These are phyloP conservation scores for Morelia viridis DNA, from an alignment of 2,797 vertebrate genomes.

Conservation along the genomic window DNA sequence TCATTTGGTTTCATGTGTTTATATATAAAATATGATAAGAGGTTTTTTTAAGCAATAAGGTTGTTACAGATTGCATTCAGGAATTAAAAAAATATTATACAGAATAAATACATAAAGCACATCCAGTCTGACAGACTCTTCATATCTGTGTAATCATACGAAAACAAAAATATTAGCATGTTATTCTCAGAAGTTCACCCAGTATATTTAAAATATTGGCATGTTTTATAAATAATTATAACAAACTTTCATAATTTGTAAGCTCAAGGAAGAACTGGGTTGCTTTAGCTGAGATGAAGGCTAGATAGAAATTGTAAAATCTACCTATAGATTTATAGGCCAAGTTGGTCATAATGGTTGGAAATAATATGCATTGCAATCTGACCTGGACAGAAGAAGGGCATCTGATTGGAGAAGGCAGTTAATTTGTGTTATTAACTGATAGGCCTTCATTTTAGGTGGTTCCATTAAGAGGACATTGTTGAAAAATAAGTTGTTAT, in stretches of 20 bases:
- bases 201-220: background rate
- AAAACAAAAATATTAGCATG: background rate
- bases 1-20: background rate
- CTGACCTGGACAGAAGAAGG: background rate
- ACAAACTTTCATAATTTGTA: background rate
- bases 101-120: background rate
- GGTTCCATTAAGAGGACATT: background rate
- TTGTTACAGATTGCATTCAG: background rate
- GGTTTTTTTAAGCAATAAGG: background rate
- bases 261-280: background rate
- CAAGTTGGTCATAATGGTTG: background rate
- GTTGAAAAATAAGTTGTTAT: background rate
- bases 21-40: background rate
- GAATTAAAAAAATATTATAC: background rate
- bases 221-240: background rate
- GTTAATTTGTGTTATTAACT: background rate
- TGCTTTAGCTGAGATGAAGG: background rate
- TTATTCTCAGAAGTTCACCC: background rate
- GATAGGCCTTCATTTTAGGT: background rate
- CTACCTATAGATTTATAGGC: background rate
- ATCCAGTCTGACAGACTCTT: background rate
- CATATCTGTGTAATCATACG: background rate
- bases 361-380: background rate
- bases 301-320: background rate
- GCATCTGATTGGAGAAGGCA: background rate